Evolutionary conservation across 2,113 vertebrate species (phyloP).

Genomic region (Cromileptes altivelis): DNA sequence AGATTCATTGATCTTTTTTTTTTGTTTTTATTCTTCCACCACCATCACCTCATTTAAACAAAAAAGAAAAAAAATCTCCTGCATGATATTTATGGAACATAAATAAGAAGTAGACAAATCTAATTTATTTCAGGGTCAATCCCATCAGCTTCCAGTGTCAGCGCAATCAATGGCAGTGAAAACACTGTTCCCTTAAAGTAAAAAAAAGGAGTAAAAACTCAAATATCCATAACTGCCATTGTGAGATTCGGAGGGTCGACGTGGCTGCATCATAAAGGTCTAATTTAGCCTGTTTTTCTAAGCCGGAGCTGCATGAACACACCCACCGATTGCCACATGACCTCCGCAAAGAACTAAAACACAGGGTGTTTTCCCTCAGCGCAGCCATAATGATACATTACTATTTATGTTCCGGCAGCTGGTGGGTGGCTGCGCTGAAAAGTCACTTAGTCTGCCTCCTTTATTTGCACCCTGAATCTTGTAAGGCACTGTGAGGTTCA

Average conservation of each 20-base stretch:
- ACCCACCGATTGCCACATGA: slow-evolving; percentile 84
- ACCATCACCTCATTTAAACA: slow-evolving; percentile 61
- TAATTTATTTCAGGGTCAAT: slow-evolving; percentile 73
- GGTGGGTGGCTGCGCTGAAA: slow-evolving; percentile 81
- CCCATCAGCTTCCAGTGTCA: slow-evolving; percentile 64
- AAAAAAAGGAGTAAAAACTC: slow-evolving; percentile 38
- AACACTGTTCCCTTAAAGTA: slow-evolving; percentile 30
- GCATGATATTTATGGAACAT: slow-evolving; percentile 57
- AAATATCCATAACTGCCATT: slow-evolving; percentile 55
- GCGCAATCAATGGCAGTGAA: slow-evolving; percentile 59
- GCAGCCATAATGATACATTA: slow-evolving; percentile 85
- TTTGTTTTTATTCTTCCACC: neutral
- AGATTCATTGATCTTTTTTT: slow-evolving; percentile 58
- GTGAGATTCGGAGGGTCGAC: slow-evolving; percentile 46
- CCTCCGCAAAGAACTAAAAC: slow-evolving; percentile 84
- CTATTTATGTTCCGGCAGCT: slow-evolving; percentile 86
- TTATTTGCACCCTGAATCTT: slow-evolving; percentile 78
- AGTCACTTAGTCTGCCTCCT: slow-evolving; percentile 80
- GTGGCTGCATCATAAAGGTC: slow-evolving; percentile 78
- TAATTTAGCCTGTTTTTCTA: slow-evolving; percentile 84
- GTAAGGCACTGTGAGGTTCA: slow-evolving; percentile 59
- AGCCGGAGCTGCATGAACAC: slow-evolving; percentile 77
- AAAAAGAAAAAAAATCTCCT: slow-evolving; percentile 23
- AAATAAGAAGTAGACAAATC: slow-evolving; percentile 69
- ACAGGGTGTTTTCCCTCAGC: slow-evolving; percentile 85